Conservation (phyloP, 2,888 invertebrate species). For the Chymomyza procnemis region DNA sequence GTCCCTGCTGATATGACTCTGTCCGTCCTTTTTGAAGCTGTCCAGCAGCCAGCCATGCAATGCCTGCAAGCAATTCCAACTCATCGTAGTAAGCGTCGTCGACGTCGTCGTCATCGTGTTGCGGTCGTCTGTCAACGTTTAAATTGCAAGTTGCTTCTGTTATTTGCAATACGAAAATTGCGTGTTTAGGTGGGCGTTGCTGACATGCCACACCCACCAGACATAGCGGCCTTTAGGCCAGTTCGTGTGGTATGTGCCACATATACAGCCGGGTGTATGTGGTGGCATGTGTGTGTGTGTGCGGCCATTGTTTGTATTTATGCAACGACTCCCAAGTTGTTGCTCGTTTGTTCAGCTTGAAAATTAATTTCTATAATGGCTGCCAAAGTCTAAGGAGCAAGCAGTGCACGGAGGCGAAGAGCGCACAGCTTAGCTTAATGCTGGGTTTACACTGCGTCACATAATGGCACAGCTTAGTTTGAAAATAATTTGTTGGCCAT, state of each 20-base stretch:
- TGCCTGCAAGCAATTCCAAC: background rate
- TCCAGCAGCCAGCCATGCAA: background rate
- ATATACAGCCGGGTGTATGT: constrained; percentile 1
- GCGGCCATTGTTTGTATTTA: constrained; percentile 50
- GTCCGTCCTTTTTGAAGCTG: background rate
- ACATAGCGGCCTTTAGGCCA: background rate
- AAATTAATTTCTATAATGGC: constrained; percentile 72
- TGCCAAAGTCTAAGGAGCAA: constrained; percentile 41
- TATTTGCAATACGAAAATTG: constrained; percentile 58
- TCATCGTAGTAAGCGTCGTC: constrained; percentile 14
- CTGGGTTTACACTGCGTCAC: background rate
- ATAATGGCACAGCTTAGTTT: too few relatives aligned
- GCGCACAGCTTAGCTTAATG: background rate
- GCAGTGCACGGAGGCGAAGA: background rate
- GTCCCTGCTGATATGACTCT: background rate
- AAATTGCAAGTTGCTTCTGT: constrained; percentile 55
- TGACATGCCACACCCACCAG: constrained; percentile 67
- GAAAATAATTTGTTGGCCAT: too few relatives aligned
- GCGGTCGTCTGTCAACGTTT: constrained; percentile 67
- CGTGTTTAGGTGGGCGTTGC: constrained; percentile 70
- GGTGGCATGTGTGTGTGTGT: constrained; percentile 25
- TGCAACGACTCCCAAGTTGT: constrained; percentile 71
- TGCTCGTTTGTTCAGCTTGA: constrained; percentile 72
- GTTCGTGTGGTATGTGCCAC: background rate
- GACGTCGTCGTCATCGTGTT: constrained; percentile 35